phyloP scores from a whole-genome alignment of 1,140 invertebrate genomes.

The Steinernema feltiae region DNA sequence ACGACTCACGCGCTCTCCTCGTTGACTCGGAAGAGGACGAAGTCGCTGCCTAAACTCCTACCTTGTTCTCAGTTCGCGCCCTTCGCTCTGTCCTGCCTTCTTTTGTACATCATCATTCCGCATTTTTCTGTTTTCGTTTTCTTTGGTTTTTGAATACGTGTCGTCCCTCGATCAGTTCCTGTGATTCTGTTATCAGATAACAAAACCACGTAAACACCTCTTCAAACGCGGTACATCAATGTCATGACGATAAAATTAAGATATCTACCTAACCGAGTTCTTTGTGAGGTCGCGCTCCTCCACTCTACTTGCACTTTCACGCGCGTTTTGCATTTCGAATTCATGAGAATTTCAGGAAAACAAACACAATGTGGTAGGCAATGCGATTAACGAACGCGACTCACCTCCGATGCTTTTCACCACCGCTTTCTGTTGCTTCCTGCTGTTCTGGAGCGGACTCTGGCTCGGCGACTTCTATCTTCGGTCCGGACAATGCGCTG shows the following conservation, averaged over 20 bases:
- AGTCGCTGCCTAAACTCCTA: neutral
- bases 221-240: neutral
- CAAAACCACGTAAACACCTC: neutral
- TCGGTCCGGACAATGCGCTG: conserved; percentile 23
- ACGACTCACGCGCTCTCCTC: neutral
- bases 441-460: conserved; percentile 38
- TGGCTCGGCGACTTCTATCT: conserved; percentile 44
- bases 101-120: conserved; percentile 2
- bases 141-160: neutral
- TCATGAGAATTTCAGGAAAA: neutral
- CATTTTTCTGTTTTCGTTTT: neutral
- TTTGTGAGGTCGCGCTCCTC: neutral
- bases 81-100: neutral
- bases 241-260: neutral
- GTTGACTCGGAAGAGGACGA: neutral
- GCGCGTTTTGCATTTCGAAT: neutral
- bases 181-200: neutral
- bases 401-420: conserved; percentile 35
- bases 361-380: neutral
- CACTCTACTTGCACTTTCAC: neutral
- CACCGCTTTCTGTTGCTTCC: conserved; percentile 38
- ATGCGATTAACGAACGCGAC: neutral
- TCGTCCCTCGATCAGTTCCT: neutral
- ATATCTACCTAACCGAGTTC: neutral
- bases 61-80: neutral